phyloP scores from a whole-genome alignment of 2,113 vertebrate genomes.

The Potamarius usumacintae region DNA sequence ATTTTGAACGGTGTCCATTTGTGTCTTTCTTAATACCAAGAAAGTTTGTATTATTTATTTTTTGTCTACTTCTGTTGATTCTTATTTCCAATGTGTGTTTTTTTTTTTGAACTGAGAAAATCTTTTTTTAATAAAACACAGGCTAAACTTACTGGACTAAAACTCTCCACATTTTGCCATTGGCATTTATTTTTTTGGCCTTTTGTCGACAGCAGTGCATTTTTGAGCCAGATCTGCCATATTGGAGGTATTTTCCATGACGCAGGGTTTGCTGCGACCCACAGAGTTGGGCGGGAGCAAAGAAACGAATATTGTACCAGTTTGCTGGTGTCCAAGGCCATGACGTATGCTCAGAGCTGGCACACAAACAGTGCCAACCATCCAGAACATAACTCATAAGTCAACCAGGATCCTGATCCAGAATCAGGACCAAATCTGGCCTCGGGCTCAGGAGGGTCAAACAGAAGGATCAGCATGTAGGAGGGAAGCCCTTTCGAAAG shows the following conservation, averaged over 20 bases:
- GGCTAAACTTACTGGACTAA: neutral
- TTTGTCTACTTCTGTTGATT: neutral
- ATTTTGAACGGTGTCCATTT: conserved; percentile 71
- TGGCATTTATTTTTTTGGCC: neutral
- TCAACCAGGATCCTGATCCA: neutral
- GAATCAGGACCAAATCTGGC: conserved; percentile 1
- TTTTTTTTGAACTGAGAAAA: neutral
- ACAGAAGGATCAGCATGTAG: conserved; percentile 30
- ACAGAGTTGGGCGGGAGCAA: neutral
- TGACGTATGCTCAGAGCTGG: conserved; percentile 22
- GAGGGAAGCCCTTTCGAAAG: neutral
- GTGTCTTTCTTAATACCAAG: conserved; percentile 60
- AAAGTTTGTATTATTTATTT: conserved; percentile 45
- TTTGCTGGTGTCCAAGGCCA: conserved; percentile 15
- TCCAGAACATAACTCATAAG: neutral
- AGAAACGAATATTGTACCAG: neutral
- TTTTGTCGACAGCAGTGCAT: neutral
- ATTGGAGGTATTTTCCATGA: conserved; percentile 57
- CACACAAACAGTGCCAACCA: conserved; percentile 5
- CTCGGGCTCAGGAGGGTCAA: conserved; percentile 44
- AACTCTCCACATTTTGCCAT: neutral
- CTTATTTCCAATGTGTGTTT: conserved; percentile 13
- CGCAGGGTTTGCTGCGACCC: conserved; percentile 34
- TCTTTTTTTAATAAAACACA: neutral
- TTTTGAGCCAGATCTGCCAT: conserved; percentile 24